Evolutionary conservation across 2,113 vertebrate genomes (phyloP).

Genomic region (Chloropsis cyanopogon): DNA sequence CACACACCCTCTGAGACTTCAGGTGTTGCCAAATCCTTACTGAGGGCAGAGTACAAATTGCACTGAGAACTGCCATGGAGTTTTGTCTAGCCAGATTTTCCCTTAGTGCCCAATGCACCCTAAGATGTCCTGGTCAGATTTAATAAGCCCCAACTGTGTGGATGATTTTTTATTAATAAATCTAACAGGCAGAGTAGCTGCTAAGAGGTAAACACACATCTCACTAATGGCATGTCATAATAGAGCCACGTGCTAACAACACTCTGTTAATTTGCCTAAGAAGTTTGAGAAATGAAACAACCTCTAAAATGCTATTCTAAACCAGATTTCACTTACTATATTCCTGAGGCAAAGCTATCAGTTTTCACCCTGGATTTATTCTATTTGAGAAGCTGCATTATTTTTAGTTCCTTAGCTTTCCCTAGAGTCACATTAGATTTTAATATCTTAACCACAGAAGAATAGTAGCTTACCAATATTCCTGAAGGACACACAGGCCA

Average conservation of each 20-base stretch:
- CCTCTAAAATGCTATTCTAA: neutral
- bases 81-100: neutral
- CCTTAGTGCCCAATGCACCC: neutral
- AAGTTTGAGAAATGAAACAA: too few relatives aligned
- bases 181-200: too few relatives aligned
- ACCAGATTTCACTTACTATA: neutral
- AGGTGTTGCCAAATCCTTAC: neutral
- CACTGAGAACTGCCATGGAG: neutral
- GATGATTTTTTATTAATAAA: too few relatives aligned
- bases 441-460: neutral
- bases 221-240: too few relatives aligned
- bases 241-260: too few relatives aligned
- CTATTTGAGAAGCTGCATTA: neutral
- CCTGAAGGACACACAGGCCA: neutral
- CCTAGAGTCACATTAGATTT: neutral
- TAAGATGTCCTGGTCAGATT: neutral
- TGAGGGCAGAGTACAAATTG: neutral
- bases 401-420: neutral
- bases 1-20: neutral
- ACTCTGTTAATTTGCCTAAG: too few relatives aligned
- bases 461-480: neutral
- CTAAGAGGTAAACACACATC: too few relatives aligned
- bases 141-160: too few relatives aligned
- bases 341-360: neutral
- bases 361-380: neutral